Conservation (phyloP, 2,888 invertebrate species). For the Elegia similella region DNA sequence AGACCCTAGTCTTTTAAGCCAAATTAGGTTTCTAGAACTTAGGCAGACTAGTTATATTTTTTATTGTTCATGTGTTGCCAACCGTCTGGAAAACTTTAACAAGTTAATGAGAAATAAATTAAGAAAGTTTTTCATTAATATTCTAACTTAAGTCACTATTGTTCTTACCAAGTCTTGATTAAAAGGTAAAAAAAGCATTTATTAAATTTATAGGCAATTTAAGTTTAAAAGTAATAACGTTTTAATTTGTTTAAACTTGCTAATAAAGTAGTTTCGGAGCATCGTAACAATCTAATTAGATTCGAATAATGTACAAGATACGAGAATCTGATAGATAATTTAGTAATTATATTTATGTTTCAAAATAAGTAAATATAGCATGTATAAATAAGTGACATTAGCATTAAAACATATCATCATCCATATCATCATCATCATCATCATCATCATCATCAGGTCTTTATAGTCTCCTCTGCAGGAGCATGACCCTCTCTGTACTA, state of each 20-base stretch:
- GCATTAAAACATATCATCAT: too few species aligned
- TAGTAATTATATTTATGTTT: too few species aligned
- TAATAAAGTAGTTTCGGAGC: background rate
- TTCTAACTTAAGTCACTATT: conserved; percentile 15
- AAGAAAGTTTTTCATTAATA: conserved; percentile 14
- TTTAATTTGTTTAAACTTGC: conserved; percentile 19
- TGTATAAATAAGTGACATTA: too few species aligned
- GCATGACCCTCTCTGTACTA: too few species aligned
- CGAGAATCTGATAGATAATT: too few species aligned
- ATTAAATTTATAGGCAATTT: conserved; percentile 19
- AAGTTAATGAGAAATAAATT: conserved; percentile 5
- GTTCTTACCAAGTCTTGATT: conserved; percentile 11
- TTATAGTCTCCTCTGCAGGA: too few species aligned
- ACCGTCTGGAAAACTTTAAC: background rate
- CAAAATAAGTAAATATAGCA: too few species aligned
- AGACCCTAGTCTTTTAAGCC: background rate
- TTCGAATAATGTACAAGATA: too few species aligned
- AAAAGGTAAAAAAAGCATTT: conserved; percentile 17
- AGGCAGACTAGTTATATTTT: background rate
- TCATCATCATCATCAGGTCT: too few species aligned
- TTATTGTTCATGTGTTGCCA: background rate
- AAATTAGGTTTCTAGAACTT: background rate
- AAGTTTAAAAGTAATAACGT: conserved; percentile 37
- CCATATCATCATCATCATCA: too few species aligned
- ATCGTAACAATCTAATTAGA: too few species aligned